Conservation (phyloP, 64 coral and sea anemone species). For the Stichodactyla mertensii region DNA sequence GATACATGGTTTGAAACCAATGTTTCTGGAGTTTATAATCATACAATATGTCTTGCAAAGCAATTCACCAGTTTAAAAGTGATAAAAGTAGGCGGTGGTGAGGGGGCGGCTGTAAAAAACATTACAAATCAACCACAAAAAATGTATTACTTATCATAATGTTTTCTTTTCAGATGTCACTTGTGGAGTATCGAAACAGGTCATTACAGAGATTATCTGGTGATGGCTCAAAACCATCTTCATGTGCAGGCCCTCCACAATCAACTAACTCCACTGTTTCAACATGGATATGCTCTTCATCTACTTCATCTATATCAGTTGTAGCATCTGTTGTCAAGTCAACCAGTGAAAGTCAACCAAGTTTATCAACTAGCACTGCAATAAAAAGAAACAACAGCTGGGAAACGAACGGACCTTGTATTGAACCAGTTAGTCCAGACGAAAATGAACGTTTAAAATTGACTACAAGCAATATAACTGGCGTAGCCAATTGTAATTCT, state of each 20-base stretch:
- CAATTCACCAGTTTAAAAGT: too few relatives aligned
- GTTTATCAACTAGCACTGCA: background rate
- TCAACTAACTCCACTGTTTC: background rate
- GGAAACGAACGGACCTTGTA: constrained; percentile 47
- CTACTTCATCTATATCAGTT: background rate
- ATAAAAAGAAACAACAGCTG: background rate
- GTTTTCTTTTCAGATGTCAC: constrained; percentile 46
- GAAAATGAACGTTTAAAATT: constrained; percentile 23
- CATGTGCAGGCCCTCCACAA: background rate
- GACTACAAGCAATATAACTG: background rate
- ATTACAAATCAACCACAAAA: too few relatives aligned
- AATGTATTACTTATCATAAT: background rate
- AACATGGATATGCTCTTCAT: background rate
- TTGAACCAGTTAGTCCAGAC: constrained; percentile 90
- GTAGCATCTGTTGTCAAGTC: constrained; percentile 10
- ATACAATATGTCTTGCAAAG: too few relatives aligned
- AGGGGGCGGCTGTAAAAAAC: too few relatives aligned
- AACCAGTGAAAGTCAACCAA: background rate
- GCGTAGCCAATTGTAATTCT: background rate
- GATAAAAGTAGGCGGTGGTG: too few relatives aligned
- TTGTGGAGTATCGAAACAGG: constrained; percentile 88
- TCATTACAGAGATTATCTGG: constrained; percentile 63
- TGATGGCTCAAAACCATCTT: constrained; percentile 47
- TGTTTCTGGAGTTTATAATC: too few relatives aligned
- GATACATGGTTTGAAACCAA: too few relatives aligned